Base-by-base conservation (phyloP, 2,113 vertebrate species). In the Callopanchax toddi region DNA sequence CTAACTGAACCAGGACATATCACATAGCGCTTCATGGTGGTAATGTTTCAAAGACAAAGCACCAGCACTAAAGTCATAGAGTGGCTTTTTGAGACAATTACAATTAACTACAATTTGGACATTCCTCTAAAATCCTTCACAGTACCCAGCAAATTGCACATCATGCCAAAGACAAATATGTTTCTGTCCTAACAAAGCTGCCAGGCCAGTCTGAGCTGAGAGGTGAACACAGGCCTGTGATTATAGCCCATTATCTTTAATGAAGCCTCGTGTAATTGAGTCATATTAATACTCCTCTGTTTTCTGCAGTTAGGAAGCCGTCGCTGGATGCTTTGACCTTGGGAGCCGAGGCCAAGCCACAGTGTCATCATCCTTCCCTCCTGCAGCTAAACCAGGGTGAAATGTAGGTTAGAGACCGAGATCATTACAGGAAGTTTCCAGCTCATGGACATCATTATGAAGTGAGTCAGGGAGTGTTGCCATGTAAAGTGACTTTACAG, bases 221-320 rank as follows among this genome's bases (percentile, higher is more conserved):
- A 67, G 78, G 67, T 65, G 60, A 79, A 65, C 49, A 43, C 48
- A 59, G 71, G 56, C 68, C 54, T 82, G 79, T 83, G 60, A 90
- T 91, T 82, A 85, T 50, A 43, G 60, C 12, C 75, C 83, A 86
- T 91, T 89, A 86, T 84, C 69, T 86, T 86, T 86, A 90, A 89
- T 89, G 81, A 84, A 84, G 67, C 70, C 58, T 11, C 43, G 53
- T 56, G 82, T 78, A 86, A 89, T 88, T 81, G 84, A 83, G 76
- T 64, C 60, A 67, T 64, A 82, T 83, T 89, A 89, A 83, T 70
- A 56, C 60, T 68, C 56, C 62, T 80, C 66, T 78, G 72, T 84
- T 79, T 74, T 64, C 40, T 3, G 37, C 46, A 37, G 71, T 66
- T 76, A 86, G 83, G 80, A 83, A 85, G 71, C 70, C 34, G 74